Conservation (phyloP, 2,113 vertebrate species). For the Psephotus haematonotus region DNA sequence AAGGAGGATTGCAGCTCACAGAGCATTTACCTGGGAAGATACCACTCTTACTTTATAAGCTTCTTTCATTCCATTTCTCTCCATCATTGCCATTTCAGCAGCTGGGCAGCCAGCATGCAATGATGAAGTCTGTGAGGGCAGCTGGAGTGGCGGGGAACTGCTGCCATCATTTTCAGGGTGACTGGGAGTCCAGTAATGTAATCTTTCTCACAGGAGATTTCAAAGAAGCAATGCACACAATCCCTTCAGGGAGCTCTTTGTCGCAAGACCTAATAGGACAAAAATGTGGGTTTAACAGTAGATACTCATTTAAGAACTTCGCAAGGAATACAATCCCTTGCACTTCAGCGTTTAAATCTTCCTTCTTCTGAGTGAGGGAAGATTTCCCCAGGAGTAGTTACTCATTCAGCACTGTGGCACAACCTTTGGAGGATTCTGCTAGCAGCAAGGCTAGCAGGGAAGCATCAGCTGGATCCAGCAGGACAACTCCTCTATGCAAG, state of each 20-base stretch:
- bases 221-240: not conserved
- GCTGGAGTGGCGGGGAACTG: not conserved
- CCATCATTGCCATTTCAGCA: not conserved
- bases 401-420: not conserved
- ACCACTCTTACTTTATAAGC: not conserved
- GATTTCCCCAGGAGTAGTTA: not conserved
- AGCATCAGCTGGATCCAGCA: fast-evolving
- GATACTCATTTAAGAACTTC: not conserved
- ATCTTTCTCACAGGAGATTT: not conserved
- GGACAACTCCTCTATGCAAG: not conserved
- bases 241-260: not conserved
- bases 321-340: not conserved
- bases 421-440: not conserved
- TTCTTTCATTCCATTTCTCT: not conserved
- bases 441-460: not conserved
- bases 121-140: not conserved
- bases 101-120: fast-evolving
- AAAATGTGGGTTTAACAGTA: not conserved
- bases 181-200: not conserved
- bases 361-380: not conserved
- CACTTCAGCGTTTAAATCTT: not conserved
- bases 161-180: not conserved
- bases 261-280: not conserved
- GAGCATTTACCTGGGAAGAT: not conserved
- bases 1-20: not conserved